phyloP scores from a whole-genome alignment of 2,888 invertebrate genomes.

The Patella depressa region DNA sequence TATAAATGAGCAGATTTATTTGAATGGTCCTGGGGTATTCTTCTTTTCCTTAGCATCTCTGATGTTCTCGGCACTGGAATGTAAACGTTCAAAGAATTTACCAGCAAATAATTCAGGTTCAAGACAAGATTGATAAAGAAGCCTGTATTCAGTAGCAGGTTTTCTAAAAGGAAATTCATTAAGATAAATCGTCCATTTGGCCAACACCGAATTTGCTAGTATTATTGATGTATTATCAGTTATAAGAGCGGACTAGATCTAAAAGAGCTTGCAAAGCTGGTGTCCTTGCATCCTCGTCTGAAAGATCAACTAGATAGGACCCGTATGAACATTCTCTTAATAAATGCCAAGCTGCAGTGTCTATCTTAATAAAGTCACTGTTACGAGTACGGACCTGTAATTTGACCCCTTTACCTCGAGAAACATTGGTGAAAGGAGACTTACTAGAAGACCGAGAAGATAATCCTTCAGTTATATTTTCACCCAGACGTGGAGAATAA shows the following conservation, averaged over 20 bases:
- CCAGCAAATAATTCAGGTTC: too few species aligned
- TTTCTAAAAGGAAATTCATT: too few species aligned
- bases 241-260: neutral
- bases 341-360: neutral
- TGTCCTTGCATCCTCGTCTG: neutral
- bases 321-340: neutral
- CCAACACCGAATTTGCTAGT: too few species aligned
- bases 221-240: too few species aligned
- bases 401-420: neutral
- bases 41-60: too few species aligned
- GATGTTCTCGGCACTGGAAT: too few species aligned
- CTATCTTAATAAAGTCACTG: neutral
- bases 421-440: neutral
- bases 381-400: neutral
- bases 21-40: too few species aligned
- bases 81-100: too few species aligned
- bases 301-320: neutral
- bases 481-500: neutral
- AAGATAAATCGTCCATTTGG: too few species aligned
- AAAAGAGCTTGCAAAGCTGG: neutral
- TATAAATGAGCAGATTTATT: too few species aligned
- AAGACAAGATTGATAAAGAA: too few species aligned
- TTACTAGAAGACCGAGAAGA: neutral
- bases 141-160: too few species aligned
- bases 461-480: neutral